Evolutionary conservation across 1,140 invertebrate genomes (phyloP), one percentile per base, ranked within the genome.

Genomic region (Drosophila saltans): DNA sequence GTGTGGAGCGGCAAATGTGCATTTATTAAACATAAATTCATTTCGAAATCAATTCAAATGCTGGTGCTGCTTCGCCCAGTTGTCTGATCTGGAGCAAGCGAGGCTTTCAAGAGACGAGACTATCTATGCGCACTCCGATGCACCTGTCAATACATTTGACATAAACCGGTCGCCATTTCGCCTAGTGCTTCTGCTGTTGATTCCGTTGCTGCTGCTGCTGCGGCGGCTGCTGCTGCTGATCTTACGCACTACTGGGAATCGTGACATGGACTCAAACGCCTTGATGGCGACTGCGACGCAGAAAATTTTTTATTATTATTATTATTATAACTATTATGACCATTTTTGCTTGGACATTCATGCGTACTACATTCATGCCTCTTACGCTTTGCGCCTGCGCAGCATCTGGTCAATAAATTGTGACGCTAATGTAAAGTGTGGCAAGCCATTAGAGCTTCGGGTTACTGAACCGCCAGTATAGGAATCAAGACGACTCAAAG

Each of bases 261-360:
- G 33, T 59, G 89, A 88, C 83, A 88, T 88, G 84, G 80, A 84
- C 84, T 89, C 83, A 88, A 83, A 88, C 83, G 83, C 83, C 82
- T 86, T 59, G 77, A 69, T 78, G 56, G 64, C 66, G 75, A 69
- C 62, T 52, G 79, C 71, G 66, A 55, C 55, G 43, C 80, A 72
- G 80, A 82, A 86, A 82, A 88, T 83, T 88, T 52, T 83, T 88
- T 89, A 88, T 88, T 88, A 88, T 88, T 88, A 86, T 88, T 57
- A 86, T 88, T 86, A 86, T 86, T 83, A 86, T 86, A 86, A 86
- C 86, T 88, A 88, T 88, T 88, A 88, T 80, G 84, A 89, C 76
- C 83, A 88, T 88, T 88, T 88, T 83, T 78, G 79, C 82, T 82
- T 80, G 77, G 16, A 16, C 36, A 9, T 10, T 45, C 69, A 52